Evolutionary conservation across 2,797 vertebrate species (phyloP), one percentile per base, ranked within the genome.

Genomic region (Lateolabrax maculatus): DNA sequence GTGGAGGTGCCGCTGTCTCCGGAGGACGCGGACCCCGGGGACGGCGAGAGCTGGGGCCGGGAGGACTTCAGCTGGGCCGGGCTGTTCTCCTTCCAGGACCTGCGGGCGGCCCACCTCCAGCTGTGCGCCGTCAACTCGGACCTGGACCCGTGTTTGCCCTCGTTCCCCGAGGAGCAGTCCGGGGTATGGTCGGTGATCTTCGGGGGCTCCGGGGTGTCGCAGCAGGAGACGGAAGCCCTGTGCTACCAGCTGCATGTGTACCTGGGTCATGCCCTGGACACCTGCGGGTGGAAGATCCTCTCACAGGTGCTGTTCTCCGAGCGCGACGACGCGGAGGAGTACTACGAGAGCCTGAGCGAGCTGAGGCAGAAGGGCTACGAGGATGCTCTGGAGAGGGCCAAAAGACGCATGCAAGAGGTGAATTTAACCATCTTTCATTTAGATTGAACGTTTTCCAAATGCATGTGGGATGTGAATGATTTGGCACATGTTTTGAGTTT

Each of bases 41-140:
- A 90, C 6, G 3, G 82, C 0, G 94, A 94, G 12, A 11, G 31
- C 57, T 41, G n/a, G 60, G 18, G 53, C 44, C 91, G 85, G 0
- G 97, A 97, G 67, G 98, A 98, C 91, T 98, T 96, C 92, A 99
- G 98, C 92, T 99, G 98, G 98, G 98, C 98, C 87, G 97, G 97
- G 0, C 94, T 99, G 41, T 99, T 98, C 92, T 98, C 98, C 55
- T 98, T 98, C 94, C 97, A 98, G 85, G 98, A 99, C 75, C 81
- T 99, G 90, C 87, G 96, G 53, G 94, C 96, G 0, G 96, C 95
- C 9, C 98, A 99, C 83, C 95, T 96, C 84, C 98, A 98, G 90
- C 95, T 99, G 71, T 98, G 97, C 82, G 96, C 97, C 0, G 97
- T 99, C 63, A 98, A 96, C 91, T 98, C 97, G 5, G 97, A 98